phyloP scores from a whole-genome alignment of 1,140 invertebrate species.

The Meloidogyne chitwoodi region DNA sequence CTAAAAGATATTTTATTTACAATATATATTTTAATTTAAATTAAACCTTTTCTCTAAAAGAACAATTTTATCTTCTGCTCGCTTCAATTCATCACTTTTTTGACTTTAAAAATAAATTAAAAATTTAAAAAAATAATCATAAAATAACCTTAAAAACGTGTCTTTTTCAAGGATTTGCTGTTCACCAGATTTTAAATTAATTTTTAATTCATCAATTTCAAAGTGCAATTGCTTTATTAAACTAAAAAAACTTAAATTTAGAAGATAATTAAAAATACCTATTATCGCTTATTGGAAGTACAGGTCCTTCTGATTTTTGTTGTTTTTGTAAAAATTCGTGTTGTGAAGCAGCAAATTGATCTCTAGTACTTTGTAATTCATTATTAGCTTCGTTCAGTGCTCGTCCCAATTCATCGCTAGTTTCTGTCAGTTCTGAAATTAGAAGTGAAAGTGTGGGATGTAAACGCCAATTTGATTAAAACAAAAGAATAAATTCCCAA shows the following conservation, averaged over 20 bases:
- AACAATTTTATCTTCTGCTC: background rate
- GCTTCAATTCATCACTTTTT: background rate
- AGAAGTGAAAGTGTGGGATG: too few species aligned
- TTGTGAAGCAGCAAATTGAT: background rate
- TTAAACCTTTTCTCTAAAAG: background rate
- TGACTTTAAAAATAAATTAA: background rate
- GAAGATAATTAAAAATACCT: background rate
- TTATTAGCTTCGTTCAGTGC: constrained; percentile 15
- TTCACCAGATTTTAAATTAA: background rate
- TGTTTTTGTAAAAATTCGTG: background rate
- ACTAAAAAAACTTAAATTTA: background rate
- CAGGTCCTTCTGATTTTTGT: background rate
- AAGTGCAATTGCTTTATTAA: background rate
- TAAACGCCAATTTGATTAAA: too few species aligned
- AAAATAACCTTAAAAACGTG: background rate
- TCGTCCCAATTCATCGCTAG: constrained; percentile 10
- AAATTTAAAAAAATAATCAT: background rate
- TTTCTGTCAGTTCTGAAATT: constrained; percentile 19
- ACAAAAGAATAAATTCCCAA: background rate
- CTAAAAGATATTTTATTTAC: background rate
- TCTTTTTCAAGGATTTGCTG: background rate
- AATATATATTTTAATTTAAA: background rate
- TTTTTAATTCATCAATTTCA: background rate
- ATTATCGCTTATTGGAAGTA: background rate
- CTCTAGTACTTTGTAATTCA: constrained; percentile 7